Percentiles rank a stretch among this genome's conserved stretches.
Evolutionary conservation across 2,113 vertebrate genomes (phyloP).

Genomic region (Toxostoma redivivum): DNA sequence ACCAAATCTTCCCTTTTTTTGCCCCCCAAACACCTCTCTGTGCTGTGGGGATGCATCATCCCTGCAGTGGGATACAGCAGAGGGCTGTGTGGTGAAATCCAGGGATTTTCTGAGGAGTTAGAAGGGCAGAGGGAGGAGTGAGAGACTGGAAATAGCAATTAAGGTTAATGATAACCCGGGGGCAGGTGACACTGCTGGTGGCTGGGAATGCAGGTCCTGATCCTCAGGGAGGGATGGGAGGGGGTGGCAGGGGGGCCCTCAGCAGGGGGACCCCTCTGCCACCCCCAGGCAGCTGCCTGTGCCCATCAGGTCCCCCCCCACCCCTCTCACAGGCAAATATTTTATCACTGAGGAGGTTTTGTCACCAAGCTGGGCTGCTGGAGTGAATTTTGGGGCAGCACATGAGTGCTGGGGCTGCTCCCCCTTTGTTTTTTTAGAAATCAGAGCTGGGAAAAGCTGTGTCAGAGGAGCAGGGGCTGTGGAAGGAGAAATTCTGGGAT

Average conservation of each 20-base stretch:
- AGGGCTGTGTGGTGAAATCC: not conserved
- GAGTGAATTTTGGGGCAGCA: not conserved
- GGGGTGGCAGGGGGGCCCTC: not conserved
- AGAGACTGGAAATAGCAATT: not conserved
- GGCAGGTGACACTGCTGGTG: not conserved
- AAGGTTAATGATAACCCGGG: slow-evolving; percentile 9
- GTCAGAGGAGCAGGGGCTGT: not conserved
- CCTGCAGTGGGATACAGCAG: fast-evolving
- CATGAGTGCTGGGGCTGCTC: fast-evolving
- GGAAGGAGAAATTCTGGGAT: not conserved
- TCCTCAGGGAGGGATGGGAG: not conserved
- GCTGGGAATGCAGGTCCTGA: not conserved
- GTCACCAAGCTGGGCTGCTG: not conserved
- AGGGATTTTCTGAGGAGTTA: not conserved
- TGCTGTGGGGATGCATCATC: fast-evolving
- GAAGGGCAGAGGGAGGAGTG: not conserved
- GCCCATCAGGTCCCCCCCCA: fast-evolving
- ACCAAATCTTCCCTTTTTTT: not conserved
- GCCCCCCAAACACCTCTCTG: fast-evolving
- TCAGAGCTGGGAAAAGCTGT: not conserved
- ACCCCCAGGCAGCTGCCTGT: not conserved
- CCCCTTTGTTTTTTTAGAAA: not conserved
- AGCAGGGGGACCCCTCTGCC: not conserved
- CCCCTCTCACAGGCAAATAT: fast-evolving
- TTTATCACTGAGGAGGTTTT: not conserved